Conservation (phyloP, 2,113 vertebrate species). For the Anas platyrhynchos region DNA sequence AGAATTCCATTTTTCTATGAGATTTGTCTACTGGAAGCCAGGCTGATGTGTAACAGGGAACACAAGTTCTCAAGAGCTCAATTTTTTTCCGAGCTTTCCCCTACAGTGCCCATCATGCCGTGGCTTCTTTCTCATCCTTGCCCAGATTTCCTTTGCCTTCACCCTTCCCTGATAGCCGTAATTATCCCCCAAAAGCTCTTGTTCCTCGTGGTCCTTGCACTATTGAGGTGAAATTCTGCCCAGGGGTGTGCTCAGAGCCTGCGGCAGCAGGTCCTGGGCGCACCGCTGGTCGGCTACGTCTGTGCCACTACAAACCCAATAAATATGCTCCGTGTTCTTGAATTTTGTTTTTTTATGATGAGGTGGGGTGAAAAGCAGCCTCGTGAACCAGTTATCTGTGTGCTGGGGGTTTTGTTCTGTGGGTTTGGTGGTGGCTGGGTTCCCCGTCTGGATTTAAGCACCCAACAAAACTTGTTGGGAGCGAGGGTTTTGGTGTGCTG, state of each 20-base stretch:
- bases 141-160: neutral
- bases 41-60: neutral
- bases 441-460: neutral
- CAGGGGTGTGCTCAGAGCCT: neutral
- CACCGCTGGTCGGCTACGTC: neutral
- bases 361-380: neutral
- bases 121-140: neutral
- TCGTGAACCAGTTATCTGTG: neutral
- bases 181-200: neutral
- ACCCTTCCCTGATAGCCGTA: neutral
- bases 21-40: neutral
- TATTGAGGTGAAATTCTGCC: neutral
- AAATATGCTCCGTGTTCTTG: neutral
- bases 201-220: neutral
- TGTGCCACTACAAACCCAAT: neutral
- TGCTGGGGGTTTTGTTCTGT: neutral
- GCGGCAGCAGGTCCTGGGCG: neutral
- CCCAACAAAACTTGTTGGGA: accelerated
- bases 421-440: neutral
- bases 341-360: neutral
- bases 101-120: accelerated
- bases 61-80: neutral
- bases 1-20: neutral
- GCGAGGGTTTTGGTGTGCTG: accelerated
- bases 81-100: neutral